These are phyloP conservation scores for Albula glossodonta DNA, from an alignment of 2,113 vertebrate species.

Conservation along the genomic window DNA sequence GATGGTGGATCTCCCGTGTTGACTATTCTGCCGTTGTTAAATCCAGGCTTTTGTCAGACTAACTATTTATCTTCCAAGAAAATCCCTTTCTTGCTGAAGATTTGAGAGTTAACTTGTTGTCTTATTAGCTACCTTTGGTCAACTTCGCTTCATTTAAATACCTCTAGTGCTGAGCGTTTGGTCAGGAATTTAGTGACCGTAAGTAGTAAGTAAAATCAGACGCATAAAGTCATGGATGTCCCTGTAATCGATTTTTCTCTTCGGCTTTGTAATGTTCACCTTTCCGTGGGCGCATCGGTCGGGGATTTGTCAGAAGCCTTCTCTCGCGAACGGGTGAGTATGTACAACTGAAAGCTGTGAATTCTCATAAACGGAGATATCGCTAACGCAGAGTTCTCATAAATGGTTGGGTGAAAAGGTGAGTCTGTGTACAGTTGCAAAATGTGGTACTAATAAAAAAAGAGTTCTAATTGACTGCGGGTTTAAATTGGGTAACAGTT, in stretches of 20 bases:
- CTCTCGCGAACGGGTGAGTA: constrained; percentile 49
- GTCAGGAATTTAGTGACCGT: no score
- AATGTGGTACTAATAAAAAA: no score
- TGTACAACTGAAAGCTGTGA: no score
- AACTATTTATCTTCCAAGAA: neutral
- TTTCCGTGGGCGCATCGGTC: constrained; percentile 48
- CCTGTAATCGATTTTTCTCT: constrained; percentile 41
- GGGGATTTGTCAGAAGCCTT: constrained; percentile 49
- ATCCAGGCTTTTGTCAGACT: neutral
- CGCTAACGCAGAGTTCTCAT: no score
- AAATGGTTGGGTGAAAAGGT: no score
- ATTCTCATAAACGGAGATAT: no score
- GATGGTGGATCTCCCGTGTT: neutral
- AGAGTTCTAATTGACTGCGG: no score
- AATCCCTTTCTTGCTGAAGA: no score
- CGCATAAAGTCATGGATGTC: constrained; percentile 58
- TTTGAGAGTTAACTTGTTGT: no score
- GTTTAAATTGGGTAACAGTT: no score
- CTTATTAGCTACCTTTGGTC: neutral
- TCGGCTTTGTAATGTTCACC: constrained; percentile 7
- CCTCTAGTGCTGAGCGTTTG: neutral
- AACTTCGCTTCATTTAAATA: neutral
- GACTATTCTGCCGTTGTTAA: neutral
- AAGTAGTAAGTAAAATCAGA: neutral
- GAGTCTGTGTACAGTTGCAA: no score